phyloP scores from a whole-genome alignment of 2,888 invertebrate species.

The Venusia cambrica region DNA sequence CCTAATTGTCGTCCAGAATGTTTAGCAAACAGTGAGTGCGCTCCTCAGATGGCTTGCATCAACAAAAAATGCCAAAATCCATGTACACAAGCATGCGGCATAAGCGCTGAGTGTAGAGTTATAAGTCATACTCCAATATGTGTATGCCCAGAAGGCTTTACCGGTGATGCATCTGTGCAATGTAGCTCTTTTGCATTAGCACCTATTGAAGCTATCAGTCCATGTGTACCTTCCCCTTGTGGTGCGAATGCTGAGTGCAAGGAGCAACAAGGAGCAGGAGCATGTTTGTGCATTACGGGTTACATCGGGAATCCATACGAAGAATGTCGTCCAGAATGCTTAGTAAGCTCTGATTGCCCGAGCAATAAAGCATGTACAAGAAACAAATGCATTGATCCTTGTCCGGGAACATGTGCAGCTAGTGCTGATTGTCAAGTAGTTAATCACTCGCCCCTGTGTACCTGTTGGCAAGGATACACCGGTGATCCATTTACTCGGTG shows the following conservation, averaged over 20 bases:
- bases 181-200: conserved; percentile 64
- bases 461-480: conserved; percentile 83
- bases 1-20: conserved; percentile 89
- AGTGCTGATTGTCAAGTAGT: conserved; percentile 88
- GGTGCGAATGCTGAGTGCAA: conserved; percentile 83
- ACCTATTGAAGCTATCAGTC: conserved; percentile 60
- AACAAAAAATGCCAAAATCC: conserved; percentile 90
- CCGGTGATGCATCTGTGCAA: conserved; percentile 88
- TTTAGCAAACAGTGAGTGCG: conserved; percentile 86
- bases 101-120: conserved; percentile 87
- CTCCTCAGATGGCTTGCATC: conserved; percentile 85
- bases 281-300: conserved; percentile 86
- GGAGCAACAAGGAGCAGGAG: conserved; percentile 79
- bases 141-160: conserved; percentile 84
- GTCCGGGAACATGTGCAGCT: conserved; percentile 88
- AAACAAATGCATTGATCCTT: conserved; percentile 89
- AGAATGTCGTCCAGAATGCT: conserved; percentile 88
- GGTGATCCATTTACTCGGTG: conserved; percentile 88
- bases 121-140: conserved; percentile 88
- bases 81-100: conserved; percentile 87
- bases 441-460: conserved; percentile 86
- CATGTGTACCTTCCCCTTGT: conserved; percentile 83
- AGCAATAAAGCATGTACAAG: conserved; percentile 85
- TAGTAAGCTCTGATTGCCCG: conserved; percentile 86
- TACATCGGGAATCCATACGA: conserved; percentile 91